These are phyloP conservation scores for Cynoglossus semilaevis DNA, from an alignment of 2,113 vertebrate species.

Conservation along the genomic window DNA sequence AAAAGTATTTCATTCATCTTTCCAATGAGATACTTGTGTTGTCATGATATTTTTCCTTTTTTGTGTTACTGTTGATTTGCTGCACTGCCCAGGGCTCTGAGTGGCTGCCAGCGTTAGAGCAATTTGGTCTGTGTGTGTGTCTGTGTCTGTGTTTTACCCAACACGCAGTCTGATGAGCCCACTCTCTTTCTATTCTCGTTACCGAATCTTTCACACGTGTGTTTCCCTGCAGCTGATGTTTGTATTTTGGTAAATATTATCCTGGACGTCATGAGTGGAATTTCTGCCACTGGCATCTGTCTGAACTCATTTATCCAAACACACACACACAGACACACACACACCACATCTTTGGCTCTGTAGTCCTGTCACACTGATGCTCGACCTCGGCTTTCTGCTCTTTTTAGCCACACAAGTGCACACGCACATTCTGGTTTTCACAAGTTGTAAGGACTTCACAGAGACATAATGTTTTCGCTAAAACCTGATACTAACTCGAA, in stretches of 20 bases:
- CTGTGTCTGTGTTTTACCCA: constrained; percentile 19
- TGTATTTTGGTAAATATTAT: constrained; percentile 35
- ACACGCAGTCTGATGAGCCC: constrained; percentile 2
- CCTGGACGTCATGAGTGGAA: constrained; percentile 12
- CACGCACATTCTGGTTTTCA: constrained; percentile 2
- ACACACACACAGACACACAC: constrained; percentile 5
- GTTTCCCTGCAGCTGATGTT: background rate
- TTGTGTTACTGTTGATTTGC: constrained; percentile 24
- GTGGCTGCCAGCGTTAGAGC: constrained; percentile 27
- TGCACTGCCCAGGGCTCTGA: constrained; percentile 21
- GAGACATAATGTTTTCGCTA: too few species aligned
- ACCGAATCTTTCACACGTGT: background rate
- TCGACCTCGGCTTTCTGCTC: constrained; percentile 7
- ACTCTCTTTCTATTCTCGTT: constrained; percentile 15
- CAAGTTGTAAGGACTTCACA: background rate
- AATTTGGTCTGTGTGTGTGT: constrained; percentile 25
- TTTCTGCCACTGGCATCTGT: constrained; percentile 28
- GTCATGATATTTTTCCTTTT: too few species aligned
- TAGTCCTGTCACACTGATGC: constrained; percentile 10
- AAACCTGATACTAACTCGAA: too few species aligned
- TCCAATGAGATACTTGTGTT: background rate
- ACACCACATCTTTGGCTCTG: constrained; percentile 20
- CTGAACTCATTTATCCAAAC: constrained; percentile 41
- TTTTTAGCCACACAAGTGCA: constrained; percentile 9
- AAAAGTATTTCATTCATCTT: too few species aligned